phyloP scores from a whole-genome alignment of 2,888 invertebrate genomes.

The Himalopsyche tibetana region DNA sequence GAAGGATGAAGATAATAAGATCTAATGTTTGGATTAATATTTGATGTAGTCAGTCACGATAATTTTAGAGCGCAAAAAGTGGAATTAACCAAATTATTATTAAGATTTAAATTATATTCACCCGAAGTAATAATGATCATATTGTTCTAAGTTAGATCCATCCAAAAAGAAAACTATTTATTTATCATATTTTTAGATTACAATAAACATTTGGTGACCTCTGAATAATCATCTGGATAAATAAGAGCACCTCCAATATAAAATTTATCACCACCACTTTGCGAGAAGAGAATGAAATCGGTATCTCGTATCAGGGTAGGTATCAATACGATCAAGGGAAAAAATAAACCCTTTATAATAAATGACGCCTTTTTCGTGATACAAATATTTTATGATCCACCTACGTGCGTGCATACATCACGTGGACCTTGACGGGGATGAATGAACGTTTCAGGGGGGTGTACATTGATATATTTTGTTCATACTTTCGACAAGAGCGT shows the following conservation, averaged over 20 bases:
- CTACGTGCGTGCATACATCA: constrained; percentile 16
- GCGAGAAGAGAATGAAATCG: constrained; percentile 41
- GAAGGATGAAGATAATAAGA: no score
- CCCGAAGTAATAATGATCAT: no score
- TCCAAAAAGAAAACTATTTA: no score
- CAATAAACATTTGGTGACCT: background rate
- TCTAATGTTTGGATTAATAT: no score
- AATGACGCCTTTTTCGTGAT: constrained; percentile 43
- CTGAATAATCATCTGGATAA: constrained; percentile 36
- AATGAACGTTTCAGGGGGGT: background rate
- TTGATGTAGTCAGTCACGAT: no score
- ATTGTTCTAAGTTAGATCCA: no score
- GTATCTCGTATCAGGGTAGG: constrained; percentile 10
- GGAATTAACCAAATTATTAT: no score
- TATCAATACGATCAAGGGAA: constrained; percentile 16
- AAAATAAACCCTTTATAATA: constrained; percentile 43
- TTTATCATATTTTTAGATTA: background rate
- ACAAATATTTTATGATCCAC: constrained; percentile 38
- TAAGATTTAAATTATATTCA: no score
- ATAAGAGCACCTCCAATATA: constrained; percentile 10
- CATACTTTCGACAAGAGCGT: background rate
- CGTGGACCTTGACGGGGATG: background rate
- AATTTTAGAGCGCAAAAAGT: no score
- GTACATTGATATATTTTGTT: background rate
- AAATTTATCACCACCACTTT: constrained; percentile 20